phyloP scores from a whole-genome alignment of 2,797 vertebrate species.

The Thripadectes ignobilis region DNA sequence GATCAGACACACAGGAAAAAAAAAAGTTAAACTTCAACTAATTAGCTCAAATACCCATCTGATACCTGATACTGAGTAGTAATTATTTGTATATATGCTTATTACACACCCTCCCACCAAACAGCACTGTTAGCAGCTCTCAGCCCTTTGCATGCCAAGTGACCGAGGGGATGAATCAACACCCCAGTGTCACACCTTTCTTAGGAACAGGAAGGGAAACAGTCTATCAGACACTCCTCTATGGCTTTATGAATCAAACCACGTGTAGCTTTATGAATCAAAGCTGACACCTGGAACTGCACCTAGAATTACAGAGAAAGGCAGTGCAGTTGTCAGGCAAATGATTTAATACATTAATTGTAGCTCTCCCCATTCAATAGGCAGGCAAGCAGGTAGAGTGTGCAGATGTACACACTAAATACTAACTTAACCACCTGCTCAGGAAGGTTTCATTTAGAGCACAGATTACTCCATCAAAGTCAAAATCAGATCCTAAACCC shows the following conservation, averaged over 20 bases:
- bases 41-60: neutral
- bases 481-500: neutral
- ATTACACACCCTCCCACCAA: neutral
- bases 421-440: neutral
- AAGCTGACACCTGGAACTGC: neutral
- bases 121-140: neutral
- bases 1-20: neutral
- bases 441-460: neutral
- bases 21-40: neutral
- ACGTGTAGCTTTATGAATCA: neutral
- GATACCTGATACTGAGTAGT: neutral
- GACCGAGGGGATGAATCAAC: neutral
- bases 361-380: neutral
- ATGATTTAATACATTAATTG: neutral
- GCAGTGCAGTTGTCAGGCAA: neutral
- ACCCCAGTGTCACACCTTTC: neutral
- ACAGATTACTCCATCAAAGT: neutral
- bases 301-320: neutral
- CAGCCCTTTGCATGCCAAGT: neutral
- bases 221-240: neutral
- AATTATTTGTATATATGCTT: neutral
- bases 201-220: neutral
- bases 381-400: neutral
- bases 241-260: conserved; percentile 17
- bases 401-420: neutral